Evolutionary conservation across 2,113 vertebrate species (phyloP).

Genomic region (Labeo catla): DNA sequence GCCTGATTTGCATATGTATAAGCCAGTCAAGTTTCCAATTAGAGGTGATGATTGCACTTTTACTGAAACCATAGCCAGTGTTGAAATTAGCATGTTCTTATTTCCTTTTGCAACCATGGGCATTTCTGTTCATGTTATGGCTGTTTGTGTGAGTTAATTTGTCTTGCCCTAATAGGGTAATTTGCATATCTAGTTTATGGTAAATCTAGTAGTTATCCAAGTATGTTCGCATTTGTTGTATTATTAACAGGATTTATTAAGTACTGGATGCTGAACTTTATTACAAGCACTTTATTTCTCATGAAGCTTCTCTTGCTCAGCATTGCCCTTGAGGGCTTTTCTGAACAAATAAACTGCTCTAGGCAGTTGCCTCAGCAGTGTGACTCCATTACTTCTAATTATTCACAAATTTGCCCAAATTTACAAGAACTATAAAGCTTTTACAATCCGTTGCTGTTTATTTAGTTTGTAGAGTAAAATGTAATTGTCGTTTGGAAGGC

Average conservation of each 20-base stretch:
- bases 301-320: background rate
- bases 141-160: background rate
- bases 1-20: slow-evolving; percentile 55
- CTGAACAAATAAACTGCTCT: background rate
- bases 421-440: background rate
- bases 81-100: background rate
- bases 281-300: background rate
- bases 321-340: slow-evolving; percentile 5
- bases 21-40: background rate
- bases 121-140: background rate
- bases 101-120: background rate
- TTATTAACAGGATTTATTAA: background rate
- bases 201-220: background rate
- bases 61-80: background rate
- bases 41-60: slow-evolving; percentile 11
- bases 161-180: background rate
- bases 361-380: background rate
- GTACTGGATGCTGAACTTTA: background rate
- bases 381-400: background rate
- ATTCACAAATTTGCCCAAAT: background rate
- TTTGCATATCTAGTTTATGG: background rate
- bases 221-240: background rate
- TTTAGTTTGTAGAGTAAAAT: background rate
- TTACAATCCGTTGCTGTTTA: background rate
- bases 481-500: background rate